phyloP scores from a whole-genome alignment of 2,888 invertebrate species.

The Xanthorhoe spadicearia region DNA sequence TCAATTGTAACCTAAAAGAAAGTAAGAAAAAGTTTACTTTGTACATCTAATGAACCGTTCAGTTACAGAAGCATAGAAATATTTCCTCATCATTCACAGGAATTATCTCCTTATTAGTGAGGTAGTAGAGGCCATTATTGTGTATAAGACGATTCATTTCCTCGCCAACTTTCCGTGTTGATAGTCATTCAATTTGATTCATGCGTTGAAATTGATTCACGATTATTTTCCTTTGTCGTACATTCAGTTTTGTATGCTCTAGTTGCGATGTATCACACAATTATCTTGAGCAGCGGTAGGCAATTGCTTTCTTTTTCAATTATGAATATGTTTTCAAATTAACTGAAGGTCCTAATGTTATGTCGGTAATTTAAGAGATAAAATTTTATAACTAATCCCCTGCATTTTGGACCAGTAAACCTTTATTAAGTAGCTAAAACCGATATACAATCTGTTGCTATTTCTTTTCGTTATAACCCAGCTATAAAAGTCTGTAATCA shows the following conservation, averaged over 20 bases:
- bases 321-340: background rate
- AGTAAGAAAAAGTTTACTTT: slow-evolving; percentile 43
- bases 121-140: slow-evolving; percentile 25
- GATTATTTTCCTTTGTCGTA: slow-evolving; percentile 43
- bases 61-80: slow-evolving; percentile 37
- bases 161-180: slow-evolving; percentile 56
- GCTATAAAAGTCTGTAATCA: too few relatives aligned
- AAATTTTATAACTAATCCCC: too few relatives aligned
- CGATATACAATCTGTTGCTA: too few relatives aligned
- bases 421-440: too few relatives aligned
- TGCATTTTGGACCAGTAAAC: too few relatives aligned
- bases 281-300: slow-evolving; percentile 30
- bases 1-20: slow-evolving; percentile 38
- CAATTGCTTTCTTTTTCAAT: slow-evolving; percentile 33
- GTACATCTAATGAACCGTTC: slow-evolving; percentile 41
- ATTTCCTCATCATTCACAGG: slow-evolving; percentile 20
- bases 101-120: slow-evolving; percentile 19
- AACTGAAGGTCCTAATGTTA: too few relatives aligned
- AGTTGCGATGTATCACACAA: slow-evolving; percentile 34
- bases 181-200: slow-evolving; percentile 62
- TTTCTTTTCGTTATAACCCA: too few relatives aligned
- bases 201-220: slow-evolving; percentile 64
- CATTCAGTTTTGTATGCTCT: slow-evolving; percentile 39
- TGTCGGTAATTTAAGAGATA: too few relatives aligned
- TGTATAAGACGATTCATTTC: slow-evolving; percentile 47